Percentiles rank a stretch among this genome's conserved stretches.
These are phyloP conservation scores for Oceanodroma leucorhoa DNA, from an alignment of 2,797 vertebrate genomes.

Conservation along the genomic window DNA sequence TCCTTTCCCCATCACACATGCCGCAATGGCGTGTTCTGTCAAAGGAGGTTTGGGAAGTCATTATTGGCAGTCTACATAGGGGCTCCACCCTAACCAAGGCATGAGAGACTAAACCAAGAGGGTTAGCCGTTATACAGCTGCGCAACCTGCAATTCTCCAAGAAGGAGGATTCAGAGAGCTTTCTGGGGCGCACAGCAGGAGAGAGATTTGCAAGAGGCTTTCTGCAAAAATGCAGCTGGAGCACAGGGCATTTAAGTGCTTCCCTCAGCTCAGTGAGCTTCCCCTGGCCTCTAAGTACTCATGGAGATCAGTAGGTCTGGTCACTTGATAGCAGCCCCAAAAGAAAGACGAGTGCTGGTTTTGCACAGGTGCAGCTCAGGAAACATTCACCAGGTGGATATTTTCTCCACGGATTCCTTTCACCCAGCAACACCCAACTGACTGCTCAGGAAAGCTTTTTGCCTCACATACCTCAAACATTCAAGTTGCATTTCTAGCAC, in stretches of 20 bases:
- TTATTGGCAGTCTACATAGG: fast-evolving
- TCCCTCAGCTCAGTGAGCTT: background rate
- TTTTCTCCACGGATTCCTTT: background rate
- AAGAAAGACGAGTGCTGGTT: background rate
- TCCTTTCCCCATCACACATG: background rate
- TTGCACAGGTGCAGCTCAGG: background rate
- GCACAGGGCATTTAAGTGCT: background rate
- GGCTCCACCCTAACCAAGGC: background rate
- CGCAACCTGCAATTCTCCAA: background rate
- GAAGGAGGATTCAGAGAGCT: background rate
- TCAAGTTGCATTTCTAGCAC: background rate
- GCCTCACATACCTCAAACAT: background rate
- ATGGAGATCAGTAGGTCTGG: background rate
- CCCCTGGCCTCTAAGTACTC: background rate
- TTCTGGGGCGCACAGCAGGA: background rate
- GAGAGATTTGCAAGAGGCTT: background rate
- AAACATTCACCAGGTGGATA: background rate
- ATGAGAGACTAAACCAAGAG: background rate
- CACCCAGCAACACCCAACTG: background rate
- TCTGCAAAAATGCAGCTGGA: background rate
- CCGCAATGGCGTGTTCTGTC: background rate
- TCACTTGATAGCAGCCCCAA: background rate
- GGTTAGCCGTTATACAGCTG: fast-evolving
- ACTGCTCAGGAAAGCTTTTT: background rate
- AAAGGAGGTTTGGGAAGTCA: background rate